These are phyloP conservation scores for Sebastes kiyomatsui DNA, from an alignment of 2,797 vertebrate genomes.

Conservation along the genomic window DNA sequence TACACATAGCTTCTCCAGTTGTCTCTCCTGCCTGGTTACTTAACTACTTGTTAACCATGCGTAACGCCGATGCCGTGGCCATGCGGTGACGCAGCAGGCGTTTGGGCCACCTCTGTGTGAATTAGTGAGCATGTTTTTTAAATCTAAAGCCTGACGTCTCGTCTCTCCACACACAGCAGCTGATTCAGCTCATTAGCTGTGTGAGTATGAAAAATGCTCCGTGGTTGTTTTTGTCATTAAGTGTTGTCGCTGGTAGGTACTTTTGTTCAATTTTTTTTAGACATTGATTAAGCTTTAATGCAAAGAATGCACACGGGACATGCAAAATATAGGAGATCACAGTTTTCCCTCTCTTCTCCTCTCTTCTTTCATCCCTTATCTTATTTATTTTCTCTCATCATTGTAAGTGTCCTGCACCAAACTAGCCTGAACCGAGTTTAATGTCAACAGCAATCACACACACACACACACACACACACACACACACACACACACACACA, in stretches of 20 bases:
- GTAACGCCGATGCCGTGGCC: background rate
- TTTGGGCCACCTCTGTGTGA: background rate
- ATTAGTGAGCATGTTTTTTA: background rate
- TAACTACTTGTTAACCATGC: background rate
- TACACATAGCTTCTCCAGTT: background rate
- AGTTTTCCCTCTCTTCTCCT: background rate
- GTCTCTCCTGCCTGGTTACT: background rate
- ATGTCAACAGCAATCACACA: conserved; percentile 35
- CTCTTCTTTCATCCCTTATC: background rate
- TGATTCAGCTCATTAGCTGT: background rate
- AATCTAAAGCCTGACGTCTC: background rate
- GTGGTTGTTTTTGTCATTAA: background rate
- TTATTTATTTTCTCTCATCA: conserved; percentile 9
- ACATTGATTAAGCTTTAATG: background rate
- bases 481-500: conserved; percentile 5
- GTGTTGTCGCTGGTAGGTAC: background rate
- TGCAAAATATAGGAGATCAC: background rate
- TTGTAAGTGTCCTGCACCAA: background rate
- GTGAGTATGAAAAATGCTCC: background rate
- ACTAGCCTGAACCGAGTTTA: conserved; percentile 36
- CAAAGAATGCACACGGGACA: background rate
- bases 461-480: background rate
- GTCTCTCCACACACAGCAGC: background rate
- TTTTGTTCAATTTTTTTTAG: background rate
- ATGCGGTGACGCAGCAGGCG: background rate